These are phyloP conservation scores for Tetrax tetrax DNA, from an alignment of 2,113 vertebrate genomes.

Conservation along the genomic window DNA sequence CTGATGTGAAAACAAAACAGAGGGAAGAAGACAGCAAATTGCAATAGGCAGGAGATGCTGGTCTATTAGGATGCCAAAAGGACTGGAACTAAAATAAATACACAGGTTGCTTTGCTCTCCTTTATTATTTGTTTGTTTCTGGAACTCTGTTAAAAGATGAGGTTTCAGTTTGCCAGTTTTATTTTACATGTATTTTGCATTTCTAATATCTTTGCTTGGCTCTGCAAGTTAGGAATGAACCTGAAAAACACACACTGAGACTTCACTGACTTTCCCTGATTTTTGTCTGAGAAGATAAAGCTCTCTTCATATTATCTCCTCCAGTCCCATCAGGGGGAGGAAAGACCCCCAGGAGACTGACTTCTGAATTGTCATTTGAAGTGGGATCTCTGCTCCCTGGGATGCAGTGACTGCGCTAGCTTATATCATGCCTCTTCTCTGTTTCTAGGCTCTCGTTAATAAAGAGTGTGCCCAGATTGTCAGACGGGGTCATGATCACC, in stretches of 20 bases:
- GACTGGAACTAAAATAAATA: background rate
- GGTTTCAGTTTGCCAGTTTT: conserved; percentile 21
- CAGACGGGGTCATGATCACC: background rate
- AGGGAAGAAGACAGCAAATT: background rate
- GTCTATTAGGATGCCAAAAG: background rate
- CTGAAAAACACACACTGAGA: background rate
- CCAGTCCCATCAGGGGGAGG: background rate
- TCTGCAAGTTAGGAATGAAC: conserved; percentile 10
- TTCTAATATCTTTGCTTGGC: conserved; percentile 4
- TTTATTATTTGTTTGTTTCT: background rate
- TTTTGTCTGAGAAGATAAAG: background rate
- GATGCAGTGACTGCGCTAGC: background rate
- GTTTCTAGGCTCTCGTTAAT: background rate
- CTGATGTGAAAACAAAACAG: background rate
- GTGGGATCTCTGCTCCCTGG: background rate
- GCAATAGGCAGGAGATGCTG: background rate
- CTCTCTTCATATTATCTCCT: background rate
- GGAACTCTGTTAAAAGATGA: background rate
- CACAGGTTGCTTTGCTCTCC: background rate
- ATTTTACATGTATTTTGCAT: conserved; percentile 26
- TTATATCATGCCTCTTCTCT: background rate
- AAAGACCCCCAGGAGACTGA: background rate
- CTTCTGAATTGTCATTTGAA: background rate
- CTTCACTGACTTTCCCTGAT: background rate
- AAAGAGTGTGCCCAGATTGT: background rate